Percentiles rank a stretch among this genome's conserved stretches.
These are phyloP conservation scores for Ennomos fuscantarius DNA, from an alignment of 2,888 invertebrate species.

Conservation along the genomic window DNA sequence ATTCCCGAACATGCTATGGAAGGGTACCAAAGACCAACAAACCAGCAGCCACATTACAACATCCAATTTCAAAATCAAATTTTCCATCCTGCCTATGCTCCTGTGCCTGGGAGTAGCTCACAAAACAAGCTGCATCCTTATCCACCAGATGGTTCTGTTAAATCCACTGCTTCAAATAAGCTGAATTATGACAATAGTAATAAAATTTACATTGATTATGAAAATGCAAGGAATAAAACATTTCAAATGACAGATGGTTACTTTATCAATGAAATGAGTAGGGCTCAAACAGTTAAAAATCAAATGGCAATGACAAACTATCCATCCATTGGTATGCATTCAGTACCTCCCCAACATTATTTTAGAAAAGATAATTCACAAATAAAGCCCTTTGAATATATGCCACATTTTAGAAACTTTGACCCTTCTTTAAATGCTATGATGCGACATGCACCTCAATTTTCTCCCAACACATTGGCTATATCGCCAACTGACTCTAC, in stretches of 20 bases:
- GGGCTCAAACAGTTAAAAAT: constrained; percentile 61
- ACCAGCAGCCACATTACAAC: constrained; percentile 62
- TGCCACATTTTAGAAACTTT: constrained; percentile 62
- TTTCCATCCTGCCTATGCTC: constrained; percentile 67
- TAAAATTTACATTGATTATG: constrained; percentile 72
- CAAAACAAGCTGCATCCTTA: constrained; percentile 70
- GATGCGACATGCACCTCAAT: constrained; percentile 67
- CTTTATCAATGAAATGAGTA: constrained; percentile 66
- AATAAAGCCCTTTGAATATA: constrained; percentile 68
- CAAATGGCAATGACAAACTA: constrained; percentile 65
- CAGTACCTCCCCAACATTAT: constrained; percentile 61
- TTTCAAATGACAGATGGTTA: constrained; percentile 63
- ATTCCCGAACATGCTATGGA: constrained; percentile 66
- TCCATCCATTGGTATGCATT: constrained; percentile 61
- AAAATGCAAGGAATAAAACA: constrained; percentile 60
- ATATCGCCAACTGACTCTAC: constrained; percentile 79
- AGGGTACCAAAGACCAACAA: constrained; percentile 65
- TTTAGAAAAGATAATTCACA: constrained; percentile 67
- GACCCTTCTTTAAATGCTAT: constrained; percentile 63
- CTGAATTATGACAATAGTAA: constrained; percentile 63
- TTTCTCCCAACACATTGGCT: constrained; percentile 72
- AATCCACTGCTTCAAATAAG: constrained; percentile 63
- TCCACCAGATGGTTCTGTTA: constrained; percentile 58
- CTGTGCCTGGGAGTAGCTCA: constrained; percentile 58
- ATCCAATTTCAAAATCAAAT: constrained; percentile 66